Percentiles rank a stretch among this genome's conserved stretches.
Evolutionary conservation across 2,888 invertebrate species (phyloP).

Genomic region (Leucoma salicis): DNA sequence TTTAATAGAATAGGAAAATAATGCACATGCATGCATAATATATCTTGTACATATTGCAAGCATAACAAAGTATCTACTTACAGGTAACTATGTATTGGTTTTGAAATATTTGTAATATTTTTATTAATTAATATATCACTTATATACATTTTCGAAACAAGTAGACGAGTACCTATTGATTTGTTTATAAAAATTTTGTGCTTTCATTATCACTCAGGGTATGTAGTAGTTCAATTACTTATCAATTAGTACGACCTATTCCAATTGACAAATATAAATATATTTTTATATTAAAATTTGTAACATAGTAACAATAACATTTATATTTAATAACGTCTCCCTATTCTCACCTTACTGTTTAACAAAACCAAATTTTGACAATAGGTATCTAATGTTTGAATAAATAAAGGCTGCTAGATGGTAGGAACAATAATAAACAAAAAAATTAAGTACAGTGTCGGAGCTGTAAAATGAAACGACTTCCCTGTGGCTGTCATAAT

Average conservation of each 20-base stretch:
- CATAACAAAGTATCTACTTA: slow-evolving; percentile 46
- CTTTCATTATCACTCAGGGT: slow-evolving; percentile 49
- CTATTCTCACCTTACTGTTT: slow-evolving; percentile 15
- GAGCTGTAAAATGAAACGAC: slow-evolving; percentile 21
- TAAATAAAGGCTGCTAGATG: slow-evolving; percentile 14
- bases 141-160: slow-evolving; percentile 35
- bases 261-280: slow-evolving; percentile 38
- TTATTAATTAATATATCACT: slow-evolving; percentile 34
- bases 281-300: slow-evolving; percentile 25
- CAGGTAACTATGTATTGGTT: slow-evolving; percentile 32
- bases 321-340: slow-evolving; percentile 28
- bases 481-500: slow-evolving; percentile 19
- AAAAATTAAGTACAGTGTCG: slow-evolving; percentile 16
- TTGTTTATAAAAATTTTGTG: slow-evolving; percentile 43
- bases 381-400: slow-evolving; percentile 29
- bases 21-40: slow-evolving; percentile 48
- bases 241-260: slow-evolving; percentile 31
- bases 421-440: slow-evolving; percentile 7
- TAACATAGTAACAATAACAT: slow-evolving; percentile 34
- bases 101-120: slow-evolving; percentile 35
- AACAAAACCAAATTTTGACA: slow-evolving; percentile 24
- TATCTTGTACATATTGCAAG: slow-evolving; percentile 47
- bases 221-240: slow-evolving; percentile 30
- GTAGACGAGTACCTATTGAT: slow-evolving; percentile 29
- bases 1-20: slow-evolving; percentile 58